Evolutionary conservation across 2,797 vertebrate species (phyloP), one percentile per base, ranked within the genome.

Genomic region (Vultur gryphus): DNA sequence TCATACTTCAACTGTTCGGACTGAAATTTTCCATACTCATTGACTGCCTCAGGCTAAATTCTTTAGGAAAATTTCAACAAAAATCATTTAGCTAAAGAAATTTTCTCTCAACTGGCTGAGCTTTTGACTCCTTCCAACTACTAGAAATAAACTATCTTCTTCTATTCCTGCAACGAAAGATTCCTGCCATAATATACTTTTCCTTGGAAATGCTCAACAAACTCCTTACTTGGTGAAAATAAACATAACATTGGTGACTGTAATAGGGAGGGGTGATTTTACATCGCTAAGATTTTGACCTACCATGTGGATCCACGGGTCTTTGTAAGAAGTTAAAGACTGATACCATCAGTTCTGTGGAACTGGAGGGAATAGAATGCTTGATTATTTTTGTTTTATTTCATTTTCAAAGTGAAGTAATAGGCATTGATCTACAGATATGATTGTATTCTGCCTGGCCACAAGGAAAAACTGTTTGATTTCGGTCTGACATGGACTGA

Each of bases 331-430:
- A 46, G 11, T 13, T 81, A 46, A 55, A 70, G 62, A 66, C 16
- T 72, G 16, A 25, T 55, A 28, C 16, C 41, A 28, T 29, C 51
- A 67, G 31, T 72, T 62, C 15, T 19, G 5, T 58, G 49, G 58
- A 89, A 71, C 54, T 62, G 28, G 25, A 71, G 39, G 28, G 58
- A 92, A 95, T 76, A 87, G 79, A 89, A 89, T 89, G 71, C 76
- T 94, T 94, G 87, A 84, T 94, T 94, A 89, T 92, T 91, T 95
- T 73, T 89, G 21, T 46, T 95, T 87, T 93, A 73, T 88, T 95
- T 79, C 23, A 3, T 72, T 97, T 87, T 96, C 89, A 89, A 95
- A 93, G 94, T 57, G n/a, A 93, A 94, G 69, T 49, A 73, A 75
- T 48, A 75, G 18, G 11, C 78, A 93, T 81, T 97, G 85, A 97